These are phyloP conservation scores for Morbakka virulenta DNA, from an alignment of 30 jellyfish, hydroid and myxozoan genomes.

Conservation along the genomic window DNA sequence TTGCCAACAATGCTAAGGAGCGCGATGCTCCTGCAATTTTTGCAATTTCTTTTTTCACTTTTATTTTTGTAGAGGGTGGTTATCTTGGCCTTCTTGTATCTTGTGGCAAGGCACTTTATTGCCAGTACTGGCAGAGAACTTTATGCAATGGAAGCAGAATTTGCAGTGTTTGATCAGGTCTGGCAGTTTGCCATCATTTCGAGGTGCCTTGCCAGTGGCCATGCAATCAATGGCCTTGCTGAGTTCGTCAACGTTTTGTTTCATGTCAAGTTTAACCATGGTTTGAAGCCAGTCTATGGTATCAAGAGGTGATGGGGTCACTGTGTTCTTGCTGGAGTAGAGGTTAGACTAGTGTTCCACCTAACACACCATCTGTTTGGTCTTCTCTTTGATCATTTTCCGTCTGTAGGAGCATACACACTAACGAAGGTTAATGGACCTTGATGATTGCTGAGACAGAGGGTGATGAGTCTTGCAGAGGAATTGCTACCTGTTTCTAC, in stretches of 20 bases:
- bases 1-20: not conserved
- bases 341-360: conserved; percentile 12
- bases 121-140: not conserved
- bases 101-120: not conserved
- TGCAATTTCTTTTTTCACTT: not conserved
- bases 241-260: not conserved
- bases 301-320: not conserved
- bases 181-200: not conserved
- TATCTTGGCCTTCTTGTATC: not conserved
- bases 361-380: not conserved
- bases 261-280: not conserved
- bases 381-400: not conserved
- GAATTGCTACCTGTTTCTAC: not conserved
- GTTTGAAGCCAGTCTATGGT: not conserved
- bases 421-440: not conserved
- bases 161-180: not conserved
- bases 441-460: not conserved
- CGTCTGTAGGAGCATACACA: not conserved
- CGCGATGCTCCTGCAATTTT: not conserved
- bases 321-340: not conserved
- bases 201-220: not conserved
- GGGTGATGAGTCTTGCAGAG: not conserved
- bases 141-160: not conserved
- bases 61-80: no score
- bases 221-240: not conserved